Conservation (phyloP, 2,113 vertebrate species). For the Chloroceryle aenea region DNA sequence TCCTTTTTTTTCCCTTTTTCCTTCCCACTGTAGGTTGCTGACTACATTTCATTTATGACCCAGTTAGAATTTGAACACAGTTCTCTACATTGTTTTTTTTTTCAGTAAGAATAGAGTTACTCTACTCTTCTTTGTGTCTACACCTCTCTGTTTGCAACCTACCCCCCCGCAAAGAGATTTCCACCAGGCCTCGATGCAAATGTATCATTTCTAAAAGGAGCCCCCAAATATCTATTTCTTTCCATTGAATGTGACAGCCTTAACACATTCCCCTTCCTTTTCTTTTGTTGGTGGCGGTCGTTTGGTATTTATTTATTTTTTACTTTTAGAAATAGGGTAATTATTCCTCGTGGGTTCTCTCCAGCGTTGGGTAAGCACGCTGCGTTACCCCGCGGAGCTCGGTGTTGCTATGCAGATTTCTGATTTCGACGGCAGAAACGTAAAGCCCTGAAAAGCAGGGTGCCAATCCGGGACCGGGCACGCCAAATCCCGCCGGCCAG, state of each 20-base stretch:
- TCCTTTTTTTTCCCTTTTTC: not conserved
- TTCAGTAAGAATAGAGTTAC: not conserved
- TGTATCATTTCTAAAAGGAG: not conserved
- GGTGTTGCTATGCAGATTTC: slow-evolving; percentile 38
- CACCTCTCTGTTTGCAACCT: not conserved
- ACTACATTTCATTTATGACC: not conserved
- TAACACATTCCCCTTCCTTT: not conserved
- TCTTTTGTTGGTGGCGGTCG: not conserved
- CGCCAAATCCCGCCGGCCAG: not conserved
- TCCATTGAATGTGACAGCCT: not conserved
- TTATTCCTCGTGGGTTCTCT: not conserved
- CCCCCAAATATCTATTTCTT: not conserved
- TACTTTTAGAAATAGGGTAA: not conserved
- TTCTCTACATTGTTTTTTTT: not conserved
- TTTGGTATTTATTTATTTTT: too few relatives aligned
- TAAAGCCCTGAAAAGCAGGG: not conserved
- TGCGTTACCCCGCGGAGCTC: not conserved
- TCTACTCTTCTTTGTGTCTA: not conserved
- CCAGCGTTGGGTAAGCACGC: not conserved
- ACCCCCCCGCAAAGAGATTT: not conserved
- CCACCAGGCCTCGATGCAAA: not conserved
- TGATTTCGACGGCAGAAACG: not conserved
- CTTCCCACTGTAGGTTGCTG: not conserved
- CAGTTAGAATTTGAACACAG: not conserved
- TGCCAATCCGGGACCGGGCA: not conserved